phyloP scores from a whole-genome alignment of 2,888 invertebrate species.

The Lathronympha strigana region DNA sequence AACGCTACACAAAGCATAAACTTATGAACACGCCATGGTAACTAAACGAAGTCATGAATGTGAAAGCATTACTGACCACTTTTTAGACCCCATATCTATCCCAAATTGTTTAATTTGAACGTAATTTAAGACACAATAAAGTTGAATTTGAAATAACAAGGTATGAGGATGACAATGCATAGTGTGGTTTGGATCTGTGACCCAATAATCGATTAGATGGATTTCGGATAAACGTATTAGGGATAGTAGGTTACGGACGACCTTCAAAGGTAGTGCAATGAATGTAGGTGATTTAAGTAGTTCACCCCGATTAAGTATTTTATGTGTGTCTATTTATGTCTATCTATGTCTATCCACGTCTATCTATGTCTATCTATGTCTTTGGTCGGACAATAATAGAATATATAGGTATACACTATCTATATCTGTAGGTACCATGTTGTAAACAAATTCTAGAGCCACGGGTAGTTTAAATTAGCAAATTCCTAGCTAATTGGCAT shows the following conservation, averaged over 20 bases:
- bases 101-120: background rate
- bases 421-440: no score
- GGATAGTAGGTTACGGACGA: slow-evolving; percentile 22
- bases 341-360: no score
- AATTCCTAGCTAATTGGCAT: no score
- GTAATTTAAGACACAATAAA: background rate
- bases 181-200: slow-evolving; percentile 20
- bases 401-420: no score
- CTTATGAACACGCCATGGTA: slow-evolving; percentile 25
- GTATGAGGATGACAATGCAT: background rate
- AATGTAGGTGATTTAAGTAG: background rate
- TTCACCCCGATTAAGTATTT: no score
- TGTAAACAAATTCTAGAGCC: no score
- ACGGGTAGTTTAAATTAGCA: no score
- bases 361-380: no score
- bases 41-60: slow-evolving; percentile 33
- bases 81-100: background rate
- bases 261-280: slow-evolving; percentile 3
- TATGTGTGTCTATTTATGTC: no score
- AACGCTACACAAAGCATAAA: slow-evolving; percentile 5
- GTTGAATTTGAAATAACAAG: background rate
- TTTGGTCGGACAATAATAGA: no score
- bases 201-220: slow-evolving; percentile 37
- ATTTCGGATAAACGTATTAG: slow-evolving; percentile 17
- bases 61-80: slow-evolving; percentile 34